phyloP scores from a whole-genome alignment of 2,888 invertebrate genomes.

The Himalopsyche kuldschensis region DNA sequence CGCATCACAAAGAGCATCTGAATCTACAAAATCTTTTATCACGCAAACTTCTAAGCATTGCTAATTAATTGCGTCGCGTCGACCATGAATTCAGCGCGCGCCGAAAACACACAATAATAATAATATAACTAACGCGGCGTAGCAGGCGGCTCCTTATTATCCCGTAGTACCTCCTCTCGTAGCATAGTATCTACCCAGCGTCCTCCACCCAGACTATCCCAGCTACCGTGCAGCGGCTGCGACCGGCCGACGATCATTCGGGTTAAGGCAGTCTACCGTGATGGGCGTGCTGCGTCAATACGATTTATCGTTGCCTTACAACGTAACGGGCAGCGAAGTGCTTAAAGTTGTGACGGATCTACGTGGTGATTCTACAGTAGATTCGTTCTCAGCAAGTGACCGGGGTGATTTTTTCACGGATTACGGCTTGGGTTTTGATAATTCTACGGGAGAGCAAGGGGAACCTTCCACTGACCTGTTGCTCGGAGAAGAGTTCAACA shows the following conservation, averaged over 20 bases:
- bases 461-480: constrained; percentile 19
- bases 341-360: neutral
- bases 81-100: neutral
- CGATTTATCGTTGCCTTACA: neutral
- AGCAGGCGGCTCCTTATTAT: neutral
- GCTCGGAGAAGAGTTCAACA: constrained; percentile 1
- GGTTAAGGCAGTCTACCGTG: constrained; percentile 26
- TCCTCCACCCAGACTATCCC: neutral
- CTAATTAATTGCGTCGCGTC: neutral
- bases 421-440: neutral
- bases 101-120: neutral
- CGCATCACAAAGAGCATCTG: neutral
- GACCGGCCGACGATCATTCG: constrained; percentile 8
- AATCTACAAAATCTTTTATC: neutral
- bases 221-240: neutral
- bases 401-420: neutral
- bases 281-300: constrained; percentile 26
- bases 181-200: neutral
- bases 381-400: neutral
- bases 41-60: neutral
- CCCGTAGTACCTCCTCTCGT: neutral
- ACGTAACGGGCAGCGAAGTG: constrained; percentile 2
- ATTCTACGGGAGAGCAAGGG: neutral
- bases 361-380: neutral
- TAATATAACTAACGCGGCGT: neutral